phyloP scores from a whole-genome alignment of 2,113 vertebrate species.

The Solea senegalensis region DNA sequence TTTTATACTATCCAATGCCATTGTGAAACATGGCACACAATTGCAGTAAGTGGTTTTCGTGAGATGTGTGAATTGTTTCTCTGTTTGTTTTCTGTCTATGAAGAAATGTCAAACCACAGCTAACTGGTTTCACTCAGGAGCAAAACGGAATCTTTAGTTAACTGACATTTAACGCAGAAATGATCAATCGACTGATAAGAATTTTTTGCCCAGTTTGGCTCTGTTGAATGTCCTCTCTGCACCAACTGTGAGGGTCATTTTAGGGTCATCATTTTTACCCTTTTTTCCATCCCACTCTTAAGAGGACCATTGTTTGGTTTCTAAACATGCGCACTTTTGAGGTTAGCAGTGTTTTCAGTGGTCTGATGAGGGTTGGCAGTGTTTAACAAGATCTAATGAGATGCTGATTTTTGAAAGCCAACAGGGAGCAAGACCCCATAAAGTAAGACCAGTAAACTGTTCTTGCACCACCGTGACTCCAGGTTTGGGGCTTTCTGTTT shows the following conservation, averaged over 20 bases:
- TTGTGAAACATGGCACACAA: too few relatives aligned
- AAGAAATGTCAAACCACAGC: too few relatives aligned
- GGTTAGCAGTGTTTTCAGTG: constrained; percentile 58
- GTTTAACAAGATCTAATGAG: constrained; percentile 65
- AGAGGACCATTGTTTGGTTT: constrained; percentile 51
- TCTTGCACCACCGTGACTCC: constrained; percentile 41
- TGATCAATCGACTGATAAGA: too few relatives aligned
- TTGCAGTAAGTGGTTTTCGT: too few relatives aligned
- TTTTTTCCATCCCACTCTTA: constrained; percentile 55
- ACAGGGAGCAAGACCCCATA: constrained; percentile 52
- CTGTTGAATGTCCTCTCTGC: constrained; percentile 18
- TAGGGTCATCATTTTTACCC: constrained; percentile 41
- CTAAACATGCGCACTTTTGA: constrained; percentile 39
- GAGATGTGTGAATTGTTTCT: too few relatives aligned
- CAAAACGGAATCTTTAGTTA: too few relatives aligned
- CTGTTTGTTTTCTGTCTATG: too few relatives aligned
- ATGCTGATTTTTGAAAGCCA: constrained; percentile 53
- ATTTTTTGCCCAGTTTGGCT: too few relatives aligned
- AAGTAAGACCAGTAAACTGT: constrained; percentile 59
- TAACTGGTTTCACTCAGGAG: too few relatives aligned
- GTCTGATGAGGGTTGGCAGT: constrained; percentile 62
- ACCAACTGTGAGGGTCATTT: constrained; percentile 29
- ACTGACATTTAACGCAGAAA: too few relatives aligned
- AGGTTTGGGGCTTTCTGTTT: constrained; percentile 50
- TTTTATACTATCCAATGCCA: too few relatives aligned